A percentile compares a stretch with the other conserved stretches of the same genome.
phyloP scores from a whole-genome alignment of 2,888 invertebrate species.

The Syrista parreyssii region DNA sequence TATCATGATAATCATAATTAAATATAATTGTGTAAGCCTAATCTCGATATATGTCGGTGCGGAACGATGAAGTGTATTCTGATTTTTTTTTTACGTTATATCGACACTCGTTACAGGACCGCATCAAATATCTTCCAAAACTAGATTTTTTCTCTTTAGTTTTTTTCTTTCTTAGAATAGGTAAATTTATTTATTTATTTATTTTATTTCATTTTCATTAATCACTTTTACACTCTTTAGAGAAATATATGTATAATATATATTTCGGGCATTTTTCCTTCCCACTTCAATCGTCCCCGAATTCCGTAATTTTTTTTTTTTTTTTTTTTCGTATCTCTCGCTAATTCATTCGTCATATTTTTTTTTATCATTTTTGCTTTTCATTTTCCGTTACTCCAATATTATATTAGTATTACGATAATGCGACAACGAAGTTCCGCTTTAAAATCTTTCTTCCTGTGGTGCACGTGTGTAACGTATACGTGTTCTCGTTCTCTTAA shows the following conservation, averaged over 20 bases:
- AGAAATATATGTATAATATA: conserved; percentile 41
- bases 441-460: neutral
- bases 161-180: conserved; percentile 26
- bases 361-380: neutral
- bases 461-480: neutral
- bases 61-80: conserved; percentile 30
- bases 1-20: neutral
- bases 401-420: neutral
- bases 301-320: conserved; percentile 9
- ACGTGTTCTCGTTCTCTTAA: neutral
- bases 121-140: conserved; percentile 54
- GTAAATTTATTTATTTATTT: conserved; percentile 25
- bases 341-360: neutral
- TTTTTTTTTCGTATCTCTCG: conserved; percentile 13
- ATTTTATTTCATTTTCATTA: conserved; percentile 13
- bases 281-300: conserved; percentile 20
- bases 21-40: conserved; percentile 14
- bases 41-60: conserved; percentile 35
- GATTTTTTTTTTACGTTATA: neutral
- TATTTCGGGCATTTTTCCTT: conserved; percentile 27
- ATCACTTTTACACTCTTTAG: conserved; percentile 31
- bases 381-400: neutral
- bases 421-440: neutral
- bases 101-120: conserved; percentile 35
- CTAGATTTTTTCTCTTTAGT: conserved; percentile 44